Percentiles rank a stretch among this genome's conserved stretches.
These are phyloP conservation scores for Coendou prehensilis DNA, from an alignment of 2,797 vertebrate genomes.

Conservation along the genomic window DNA sequence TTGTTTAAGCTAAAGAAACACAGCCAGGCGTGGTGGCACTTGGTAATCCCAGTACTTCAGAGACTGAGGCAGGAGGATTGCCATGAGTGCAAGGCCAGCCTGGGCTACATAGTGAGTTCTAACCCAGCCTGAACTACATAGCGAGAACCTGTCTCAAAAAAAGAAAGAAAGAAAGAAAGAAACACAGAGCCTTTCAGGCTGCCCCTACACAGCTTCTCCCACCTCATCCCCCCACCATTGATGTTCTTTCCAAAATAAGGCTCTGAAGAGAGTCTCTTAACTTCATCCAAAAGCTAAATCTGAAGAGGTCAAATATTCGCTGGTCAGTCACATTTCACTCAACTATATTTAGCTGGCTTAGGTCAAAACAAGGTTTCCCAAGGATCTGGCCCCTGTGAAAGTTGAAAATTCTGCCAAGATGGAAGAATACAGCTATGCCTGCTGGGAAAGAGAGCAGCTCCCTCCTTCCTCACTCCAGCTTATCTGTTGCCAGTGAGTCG, in stretches of 20 bases:
- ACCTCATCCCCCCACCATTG: not conserved
- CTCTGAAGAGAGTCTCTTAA: slow-evolving; percentile 72
- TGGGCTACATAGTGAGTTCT: not conserved
- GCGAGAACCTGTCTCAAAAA: no score
- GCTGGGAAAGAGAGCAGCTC: not conserved
- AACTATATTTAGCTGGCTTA: slow-evolving; percentile 77
- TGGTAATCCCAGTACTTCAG: not conserved
- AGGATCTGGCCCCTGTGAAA: slow-evolving; percentile 69
- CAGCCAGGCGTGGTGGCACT: not conserved
- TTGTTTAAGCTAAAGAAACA: not conserved
- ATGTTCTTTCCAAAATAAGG: slow-evolving; percentile 74
- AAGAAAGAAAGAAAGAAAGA: not conserved
- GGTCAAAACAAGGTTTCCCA: slow-evolving; percentile 70
- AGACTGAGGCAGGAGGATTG: not conserved
- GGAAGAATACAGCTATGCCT: slow-evolving; percentile 43
- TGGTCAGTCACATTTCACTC: slow-evolving; percentile 72
- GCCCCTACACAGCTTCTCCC: not conserved
- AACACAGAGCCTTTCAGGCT: not conserved
- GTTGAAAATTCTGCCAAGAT: slow-evolving; percentile 48
- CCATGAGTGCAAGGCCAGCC: not conserved
- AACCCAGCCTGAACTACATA: no score
- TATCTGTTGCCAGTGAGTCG: not conserved
- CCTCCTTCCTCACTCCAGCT: not conserved
- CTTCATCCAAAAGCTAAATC: slow-evolving; percentile 81
- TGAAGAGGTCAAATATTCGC: slow-evolving; percentile 71